phyloP scores from a whole-genome alignment of 2,113 vertebrate genomes.

The Puntigrus tetrazona region DNA sequence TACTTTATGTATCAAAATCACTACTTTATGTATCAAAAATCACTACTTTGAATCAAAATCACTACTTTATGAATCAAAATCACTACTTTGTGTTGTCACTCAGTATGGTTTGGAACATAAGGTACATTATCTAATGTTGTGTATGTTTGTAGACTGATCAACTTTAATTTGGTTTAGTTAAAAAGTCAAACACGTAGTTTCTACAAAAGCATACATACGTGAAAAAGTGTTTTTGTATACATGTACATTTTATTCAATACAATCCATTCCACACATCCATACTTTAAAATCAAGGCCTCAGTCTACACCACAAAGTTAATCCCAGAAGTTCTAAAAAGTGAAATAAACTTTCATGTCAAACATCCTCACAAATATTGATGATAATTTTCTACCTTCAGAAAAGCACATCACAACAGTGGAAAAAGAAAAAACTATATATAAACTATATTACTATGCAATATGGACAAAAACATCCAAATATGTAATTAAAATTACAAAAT shows the following conservation, averaged over 20 bases:
- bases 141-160: not conserved
- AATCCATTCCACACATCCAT: constrained; percentile 22
- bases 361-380: not conserved
- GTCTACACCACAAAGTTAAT: not conserved
- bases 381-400: not conserved
- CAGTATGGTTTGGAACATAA: not conserved
- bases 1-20: too few species aligned
- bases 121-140: not conserved
- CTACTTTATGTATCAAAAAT: too few species aligned
- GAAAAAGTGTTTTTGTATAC: not conserved
- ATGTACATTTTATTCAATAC: constrained; percentile 26
- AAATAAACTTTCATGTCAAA: not conserved
- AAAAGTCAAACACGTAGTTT: not conserved
- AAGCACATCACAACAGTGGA: not conserved
- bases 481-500: constrained; percentile 23
- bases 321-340: not conserved
- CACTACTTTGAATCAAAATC: too few species aligned
- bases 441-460: not conserved
- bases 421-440: not conserved
- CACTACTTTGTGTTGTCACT: too few species aligned
- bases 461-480: constrained; percentile 1
- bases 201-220: not conserved
- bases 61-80: too few species aligned
- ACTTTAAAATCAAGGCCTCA: not conserved
- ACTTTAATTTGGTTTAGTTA: not conserved